Base-by-base conservation (phyloP, 2,113 vertebrate species). In the Cottus gobio region DNA sequence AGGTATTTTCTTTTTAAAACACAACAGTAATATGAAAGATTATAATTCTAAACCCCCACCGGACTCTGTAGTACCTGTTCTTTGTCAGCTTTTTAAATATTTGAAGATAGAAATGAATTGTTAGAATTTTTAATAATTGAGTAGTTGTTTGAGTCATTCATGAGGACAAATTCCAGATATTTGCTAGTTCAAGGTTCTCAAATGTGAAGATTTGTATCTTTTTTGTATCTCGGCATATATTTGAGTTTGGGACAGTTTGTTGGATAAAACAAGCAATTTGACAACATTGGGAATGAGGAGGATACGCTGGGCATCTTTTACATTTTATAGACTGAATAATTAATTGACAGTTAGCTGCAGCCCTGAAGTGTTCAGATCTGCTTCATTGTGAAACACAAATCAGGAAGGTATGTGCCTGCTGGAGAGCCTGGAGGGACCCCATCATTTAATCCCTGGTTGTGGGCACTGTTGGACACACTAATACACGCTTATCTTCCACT, bases 401-500 rank as follows among this genome's bases (percentile, higher is more conserved):
- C 30, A 61, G 58, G 10, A 2, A 24, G 42, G 22, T 26, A 52
- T 57, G 58, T 61, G 24, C 24, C 16, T 56, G 63, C 66, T 46
- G 50, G 63, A 13, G 44, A 28, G 26, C 13, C 13, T 16, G 71
- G 20, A 73, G 67, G 70, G 50, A 72, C 82, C 78, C 62, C 39
- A 3, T 70, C 12, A 30, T 70, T 87, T 84, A 91, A 89, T 90
- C 90, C 72, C 69, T 75, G 79, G 81, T 88, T 82, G 58, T 60
- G 39, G 75, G 46, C 73, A 34, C 65, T 60, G 78, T 37, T 82
- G 71, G 79, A 83, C 84, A 83, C 84, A 30, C 75, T 77, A 88
- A 89, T 82, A 86, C 84, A 75, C n/a, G 83, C 89, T 93, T 82
- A 91, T 85, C 82, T 88, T 79, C 63, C 61, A 62, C 66, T 80